Evolutionary conservation across 2,888 invertebrate species (phyloP).

Genomic region (Aelia acuminata): DNA sequence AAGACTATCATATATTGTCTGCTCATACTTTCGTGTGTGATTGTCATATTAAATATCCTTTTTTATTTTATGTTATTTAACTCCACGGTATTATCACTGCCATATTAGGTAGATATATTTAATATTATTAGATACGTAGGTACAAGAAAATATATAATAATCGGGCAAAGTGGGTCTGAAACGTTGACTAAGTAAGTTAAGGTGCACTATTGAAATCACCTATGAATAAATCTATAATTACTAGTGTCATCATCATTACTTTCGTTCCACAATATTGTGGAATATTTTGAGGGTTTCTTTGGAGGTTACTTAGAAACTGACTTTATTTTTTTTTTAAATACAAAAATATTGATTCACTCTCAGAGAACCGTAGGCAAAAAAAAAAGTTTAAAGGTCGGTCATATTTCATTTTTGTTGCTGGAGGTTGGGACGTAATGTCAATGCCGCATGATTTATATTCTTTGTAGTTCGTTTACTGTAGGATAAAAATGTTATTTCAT

Average conservation of each 20-base stretch:
- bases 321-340: not conserved
- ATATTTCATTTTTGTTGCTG: not conserved
- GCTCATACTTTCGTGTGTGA: too few species aligned
- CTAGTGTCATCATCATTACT: not conserved
- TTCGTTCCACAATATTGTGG: fast-evolving
- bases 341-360: not conserved
- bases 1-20: too few species aligned
- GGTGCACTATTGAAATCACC: too few species aligned
- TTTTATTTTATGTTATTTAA: too few species aligned
- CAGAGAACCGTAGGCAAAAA: not conserved
- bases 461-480: not conserved
- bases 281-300: not conserved
- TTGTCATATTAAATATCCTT: too few species aligned
- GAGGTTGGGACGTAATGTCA: conserved; percentile 11
- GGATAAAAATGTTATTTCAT: not conserved
- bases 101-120: too few species aligned
- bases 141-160: too few species aligned
- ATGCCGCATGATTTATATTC: not conserved
- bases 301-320: not conserved
- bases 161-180: too few species aligned
- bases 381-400: not conserved
- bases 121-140: too few species aligned
- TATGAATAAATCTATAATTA: too few species aligned
- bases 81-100: too few species aligned
- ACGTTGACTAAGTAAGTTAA: too few species aligned